Evolutionary conservation across 2,797 vertebrate species (phyloP), one percentile per base, ranked within the genome.

Genomic region (Acropternis orthonyx): DNA sequence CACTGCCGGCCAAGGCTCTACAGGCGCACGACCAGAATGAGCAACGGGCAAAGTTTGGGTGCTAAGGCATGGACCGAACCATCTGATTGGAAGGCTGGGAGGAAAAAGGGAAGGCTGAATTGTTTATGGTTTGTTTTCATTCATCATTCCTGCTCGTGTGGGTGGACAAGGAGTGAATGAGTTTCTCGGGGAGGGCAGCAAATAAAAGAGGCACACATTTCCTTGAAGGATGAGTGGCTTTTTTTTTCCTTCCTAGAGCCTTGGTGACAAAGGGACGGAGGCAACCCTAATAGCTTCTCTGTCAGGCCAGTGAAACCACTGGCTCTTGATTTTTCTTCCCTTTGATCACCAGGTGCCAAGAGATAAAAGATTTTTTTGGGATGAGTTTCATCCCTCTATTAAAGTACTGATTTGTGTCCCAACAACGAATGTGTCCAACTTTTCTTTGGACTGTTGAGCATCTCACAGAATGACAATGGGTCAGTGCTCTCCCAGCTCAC

Each of bases 111-210:
- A 74, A 89, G 82, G 81, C 78, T 89, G 69, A 83, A 80, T 59
- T 93, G 85, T 88, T 93, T 92, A 18, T 74, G 55, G 80, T 94
- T 94, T 92, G n/a, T 91, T 93, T 93, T 81, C 89, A 94, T 95
- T 96, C 91, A 91, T 95, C 67, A 85, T 79, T 88, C 84, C 72
- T 49, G 71, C 51, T 92, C 1, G 2, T 83, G 92, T 95, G 89
- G 95, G 93, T 94, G 93, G 93, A 95, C 92, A 95, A 93, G 93
- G 61, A 96, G 93, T 95, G 95, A 95, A 95, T 89, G 78, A 74
- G 44, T 85, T 89, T 94, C 93, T 85, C 21, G 15, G 72, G 82
- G 82, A 96, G 93, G 95, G 89, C 74, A 96, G 82, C 79, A 85
- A 85, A 96, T 86, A 79, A 69, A 80, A 85, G 61, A 89, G 43